Evolutionary conservation across 2,113 vertebrate species (phyloP), one percentile per base, ranked within the genome.

Genomic region (Oreochromis aureus): DNA sequence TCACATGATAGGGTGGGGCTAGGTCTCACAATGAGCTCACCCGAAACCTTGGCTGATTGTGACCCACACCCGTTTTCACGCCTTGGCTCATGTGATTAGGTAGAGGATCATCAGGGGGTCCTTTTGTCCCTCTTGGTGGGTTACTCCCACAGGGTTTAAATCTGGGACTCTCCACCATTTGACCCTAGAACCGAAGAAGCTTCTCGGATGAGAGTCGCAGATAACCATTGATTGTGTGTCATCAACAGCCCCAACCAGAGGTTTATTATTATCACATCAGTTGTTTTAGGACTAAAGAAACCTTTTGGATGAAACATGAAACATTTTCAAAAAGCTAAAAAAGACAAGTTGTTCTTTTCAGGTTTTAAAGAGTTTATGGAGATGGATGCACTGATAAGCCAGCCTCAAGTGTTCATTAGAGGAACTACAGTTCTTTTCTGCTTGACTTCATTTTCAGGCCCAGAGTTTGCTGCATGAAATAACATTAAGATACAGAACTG

Each of bases 201-300:
- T 27, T 27, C 27, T 27, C 27, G 27, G 27, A 27, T 27, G 27
- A 27, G 32, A 36, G 6, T 66, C 6, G 0, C 4, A 0, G n/a
- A 10, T 66, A 66, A 66, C 1, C 18, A 2, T n/a, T 19, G 32
- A n/a, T 41, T 12, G 11, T 39, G 34, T n/a, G 61, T 66, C 61
- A n/a, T 66, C 18, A 66, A 36, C 61, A 39, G 0, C 0, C 3
- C 34, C 34, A 12, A 22, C 19, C 12, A 66, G 61, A 19, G 59
- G 16, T 59, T 59, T 30, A 16, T 32, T 59, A 32, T 58, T 1
- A 30, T 58, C 13, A 16, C 58, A 0, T 18, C 13, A 0, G 27
- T 32, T 58, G 13, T 3, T 32, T 24, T 59, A 10, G 30, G 27
- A 59, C 27, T 59, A 1, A 58, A 58, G 24, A 58, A 59, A 1